Percentiles rank a stretch among this genome's conserved stretches.
phyloP scores from a whole-genome alignment of 2,797 vertebrate species.

The Meriones psammophilus region DNA sequence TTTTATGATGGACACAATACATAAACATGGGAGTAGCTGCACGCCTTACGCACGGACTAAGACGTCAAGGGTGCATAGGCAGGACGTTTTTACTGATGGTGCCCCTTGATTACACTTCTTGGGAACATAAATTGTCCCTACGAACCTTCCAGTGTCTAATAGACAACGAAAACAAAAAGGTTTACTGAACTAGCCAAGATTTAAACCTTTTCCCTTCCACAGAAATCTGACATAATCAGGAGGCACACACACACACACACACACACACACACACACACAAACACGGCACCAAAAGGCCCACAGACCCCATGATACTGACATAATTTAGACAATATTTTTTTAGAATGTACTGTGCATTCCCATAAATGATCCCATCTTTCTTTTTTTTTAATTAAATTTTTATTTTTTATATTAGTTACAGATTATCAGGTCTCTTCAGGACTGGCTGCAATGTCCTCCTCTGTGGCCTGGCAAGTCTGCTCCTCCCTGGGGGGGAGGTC shows the following conservation, averaged over 20 bases:
- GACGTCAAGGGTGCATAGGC: not conserved
- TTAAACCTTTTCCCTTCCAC: not conserved
- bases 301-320: not conserved
- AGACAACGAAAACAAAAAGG: not conserved
- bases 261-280: not conserved
- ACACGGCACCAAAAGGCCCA: not conserved
- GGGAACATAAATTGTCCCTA: not conserved
- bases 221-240: not conserved
- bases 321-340: not conserved
- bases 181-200: constrained; percentile 24
- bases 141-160: not conserved
- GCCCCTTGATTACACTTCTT: not conserved
- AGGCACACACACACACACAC: not conserved
- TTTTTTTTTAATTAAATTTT: no score
- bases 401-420: no score
- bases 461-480: no score
- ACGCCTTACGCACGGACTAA: not conserved
- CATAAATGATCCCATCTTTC: not conserved
- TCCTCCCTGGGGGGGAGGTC: no score
- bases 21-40: not conserved
- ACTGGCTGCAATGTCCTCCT: no score
- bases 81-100: not conserved
- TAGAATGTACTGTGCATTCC: not conserved
- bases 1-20: constrained; percentile 30
- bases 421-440: no score